These are phyloP conservation scores for Grantiella picta DNA, from an alignment of 2,113 vertebrate species.

Conservation along the genomic window DNA sequence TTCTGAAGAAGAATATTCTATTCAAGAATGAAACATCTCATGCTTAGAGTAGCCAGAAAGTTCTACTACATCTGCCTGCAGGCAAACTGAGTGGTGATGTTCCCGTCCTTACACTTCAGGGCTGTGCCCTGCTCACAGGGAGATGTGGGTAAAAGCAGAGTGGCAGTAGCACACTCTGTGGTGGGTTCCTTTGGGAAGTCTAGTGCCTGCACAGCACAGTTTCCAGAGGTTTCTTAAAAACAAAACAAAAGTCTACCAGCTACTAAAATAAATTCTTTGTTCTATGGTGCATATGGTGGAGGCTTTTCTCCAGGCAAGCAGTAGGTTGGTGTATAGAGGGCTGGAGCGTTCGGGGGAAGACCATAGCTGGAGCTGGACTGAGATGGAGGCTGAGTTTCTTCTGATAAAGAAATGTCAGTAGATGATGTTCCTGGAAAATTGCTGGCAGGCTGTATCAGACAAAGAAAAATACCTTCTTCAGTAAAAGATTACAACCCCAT, in stretches of 20 bases:
- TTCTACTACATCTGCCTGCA: background rate
- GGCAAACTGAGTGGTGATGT: background rate
- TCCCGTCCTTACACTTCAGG: background rate
- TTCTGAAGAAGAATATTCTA: too few species aligned
- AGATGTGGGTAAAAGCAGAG: background rate
- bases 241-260: background rate
- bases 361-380: constrained; percentile 77
- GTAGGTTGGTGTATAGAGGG: constrained; percentile 72
- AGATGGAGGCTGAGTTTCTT: constrained; percentile 76
- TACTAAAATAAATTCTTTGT: background rate
- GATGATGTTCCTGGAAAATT: constrained; percentile 70
- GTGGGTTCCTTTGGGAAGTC: background rate
- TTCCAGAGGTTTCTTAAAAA: constrained; percentile 4
- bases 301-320: constrained; percentile 86
- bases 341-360: constrained; percentile 77
- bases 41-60: background rate
- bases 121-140: background rate
- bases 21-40: background rate
- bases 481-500: background rate
- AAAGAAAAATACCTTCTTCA: constrained; percentile 21
- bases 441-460: constrained; percentile 69
- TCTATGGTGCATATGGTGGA: constrained; percentile 87
- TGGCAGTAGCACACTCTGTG: background rate
- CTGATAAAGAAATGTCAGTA: constrained; percentile 75
- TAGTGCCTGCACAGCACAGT: background rate